Evolutionary conservation across 2,113 vertebrate species (phyloP).

Genomic region (Perccottus glenii): DNA sequence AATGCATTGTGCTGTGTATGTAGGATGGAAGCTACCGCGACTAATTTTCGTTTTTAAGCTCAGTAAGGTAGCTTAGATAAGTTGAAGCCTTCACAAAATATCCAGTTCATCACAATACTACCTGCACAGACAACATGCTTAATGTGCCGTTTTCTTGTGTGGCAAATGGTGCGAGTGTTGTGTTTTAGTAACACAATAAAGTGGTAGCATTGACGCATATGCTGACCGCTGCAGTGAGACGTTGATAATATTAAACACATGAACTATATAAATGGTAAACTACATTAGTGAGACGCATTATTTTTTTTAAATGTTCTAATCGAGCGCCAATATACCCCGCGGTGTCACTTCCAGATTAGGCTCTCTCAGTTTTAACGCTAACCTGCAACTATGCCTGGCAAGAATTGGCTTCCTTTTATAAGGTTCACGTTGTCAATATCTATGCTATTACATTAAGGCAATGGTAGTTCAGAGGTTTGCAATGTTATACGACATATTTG

Average conservation of each 20-base stretch:
- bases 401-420: neutral
- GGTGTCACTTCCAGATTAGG: slow-evolving; percentile 38
- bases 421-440: neutral
- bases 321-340: slow-evolving; percentile 52
- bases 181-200: neutral
- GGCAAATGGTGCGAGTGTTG: neutral
- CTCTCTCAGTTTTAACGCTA: neutral
- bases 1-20: slow-evolving; percentile 33
- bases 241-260: slow-evolving; percentile 10
- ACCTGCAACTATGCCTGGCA: neutral
- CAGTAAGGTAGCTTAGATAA: neutral
- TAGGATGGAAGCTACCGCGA: slow-evolving; percentile 21
- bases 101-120: neutral
- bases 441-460: neutral
- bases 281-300: slow-evolving; percentile 17
- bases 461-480: neutral
- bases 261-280: slow-evolving; percentile 32
- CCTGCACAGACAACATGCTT: neutral
- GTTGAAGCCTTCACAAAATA: neutral
- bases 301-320: slow-evolving; percentile 26
- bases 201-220: slow-evolving; percentile 6
- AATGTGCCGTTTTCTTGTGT: slow-evolving; percentile 1
- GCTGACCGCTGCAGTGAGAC: slow-evolving; percentile 3
- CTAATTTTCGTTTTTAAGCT: slow-evolving; percentile 23
- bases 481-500: neutral